Evolutionary conservation across 2,797 vertebrate genomes (phyloP), one percentile per base, ranked within the genome.

Genomic region (Tokudaia tokunoshimensis): DNA sequence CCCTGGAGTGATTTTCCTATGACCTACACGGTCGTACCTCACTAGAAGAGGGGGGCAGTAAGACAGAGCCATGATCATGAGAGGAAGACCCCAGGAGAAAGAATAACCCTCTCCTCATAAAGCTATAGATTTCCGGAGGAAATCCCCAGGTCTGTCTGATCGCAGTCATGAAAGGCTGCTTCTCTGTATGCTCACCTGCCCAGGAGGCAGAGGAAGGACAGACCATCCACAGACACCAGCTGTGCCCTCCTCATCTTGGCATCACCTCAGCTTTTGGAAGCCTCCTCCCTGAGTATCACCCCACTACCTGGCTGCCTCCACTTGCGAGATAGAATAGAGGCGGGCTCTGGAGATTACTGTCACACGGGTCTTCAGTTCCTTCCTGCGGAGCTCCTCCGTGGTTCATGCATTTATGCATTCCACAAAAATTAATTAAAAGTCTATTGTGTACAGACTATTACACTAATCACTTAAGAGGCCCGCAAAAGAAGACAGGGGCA

Each of bases 351-450:
- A 52, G 57, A 75, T 57, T 37, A 24, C 8, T 41, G 59, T 44
- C 87, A 44, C 31, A 19, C 13, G 37, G 24, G 63, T 15, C 90
- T 90, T 57, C 0, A 9, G 63, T 37, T 44, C 26, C 91, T 89
- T 74, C 47, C 41, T 20, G 6, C 8, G 0, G 8, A 79, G 31
- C 81, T 79, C 57, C 84, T 67, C 2, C 0, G 2, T 8, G 83
- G 70, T 20, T 93, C 91, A 7, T 84, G 52, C 75, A 81, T 96
- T 80, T 89, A 89, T 89, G n/a, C 79, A 87, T 91, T 65, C 34
- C 63, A 34, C 89, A 96, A 76, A 84, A 95, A 93, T 86, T 95
- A 93, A 97, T 97, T 93, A 96, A 91, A 96, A 95, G n/a, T 91
- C 92, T 92, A 3, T 81, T 96, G 96, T 95, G 91, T 92, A 26